phyloP scores from a whole-genome alignment of 2,888 invertebrate species.

The Stenolophus ochropezus region DNA sequence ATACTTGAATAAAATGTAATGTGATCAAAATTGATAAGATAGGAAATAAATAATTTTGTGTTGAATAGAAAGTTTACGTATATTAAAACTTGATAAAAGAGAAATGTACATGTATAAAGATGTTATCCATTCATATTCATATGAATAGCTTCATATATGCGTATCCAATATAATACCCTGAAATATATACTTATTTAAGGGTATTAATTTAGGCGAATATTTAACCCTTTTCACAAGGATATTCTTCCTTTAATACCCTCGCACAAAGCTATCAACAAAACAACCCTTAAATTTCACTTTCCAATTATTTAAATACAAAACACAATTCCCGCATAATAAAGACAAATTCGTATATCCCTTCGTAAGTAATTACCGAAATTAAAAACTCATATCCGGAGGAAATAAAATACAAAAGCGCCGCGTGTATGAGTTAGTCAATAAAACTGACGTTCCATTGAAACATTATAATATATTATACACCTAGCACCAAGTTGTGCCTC shows the following conservation, averaged over 20 bases:
- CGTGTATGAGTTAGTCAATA: too few species aligned
- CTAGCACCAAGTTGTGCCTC: too few species aligned
- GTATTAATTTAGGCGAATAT: constrained; percentile 13
- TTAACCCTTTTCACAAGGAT: constrained; percentile 10
- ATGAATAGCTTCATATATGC: not conserved
- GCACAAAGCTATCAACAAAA: constrained; percentile 27
- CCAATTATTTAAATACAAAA: constrained; percentile 37
- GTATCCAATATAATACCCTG: not conserved
- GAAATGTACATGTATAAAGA: not conserved
- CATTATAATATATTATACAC: too few species aligned
- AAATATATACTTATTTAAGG: constrained; percentile 4
- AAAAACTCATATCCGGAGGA: constrained; percentile 13
- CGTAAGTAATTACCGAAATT: constrained; percentile 30
- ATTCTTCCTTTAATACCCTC: not conserved
- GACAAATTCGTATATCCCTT: constrained; percentile 34
- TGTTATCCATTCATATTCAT: not conserved
- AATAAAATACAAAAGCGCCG: constrained; percentile 17
- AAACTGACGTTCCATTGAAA: too few species aligned
- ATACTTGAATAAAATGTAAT: too few species aligned
- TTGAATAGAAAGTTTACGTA: not conserved
- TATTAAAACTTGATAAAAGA: not conserved
- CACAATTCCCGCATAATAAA: constrained; percentile 22
- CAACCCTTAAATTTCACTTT: constrained; percentile 1
- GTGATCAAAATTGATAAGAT: too few species aligned
- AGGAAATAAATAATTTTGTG: not conserved